These are phyloP conservation scores for Cinara cedri DNA, from an alignment of 2,888 invertebrate species.

Conservation along the genomic window DNA sequence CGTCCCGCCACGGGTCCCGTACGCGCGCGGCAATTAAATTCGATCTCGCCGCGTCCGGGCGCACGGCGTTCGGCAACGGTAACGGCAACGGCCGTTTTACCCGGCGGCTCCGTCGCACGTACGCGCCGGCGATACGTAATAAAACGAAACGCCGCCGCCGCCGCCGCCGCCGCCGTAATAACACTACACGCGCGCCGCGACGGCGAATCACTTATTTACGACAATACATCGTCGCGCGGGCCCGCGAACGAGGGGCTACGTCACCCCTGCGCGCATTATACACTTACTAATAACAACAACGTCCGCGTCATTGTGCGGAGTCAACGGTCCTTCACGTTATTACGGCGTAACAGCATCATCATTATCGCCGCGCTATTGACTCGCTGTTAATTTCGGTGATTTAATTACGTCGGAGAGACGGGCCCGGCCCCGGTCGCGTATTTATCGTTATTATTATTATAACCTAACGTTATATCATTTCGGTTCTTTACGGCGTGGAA, in stretches of 20 bases:
- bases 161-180: no score
- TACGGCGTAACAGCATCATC: neutral
- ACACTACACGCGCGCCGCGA: neutral
- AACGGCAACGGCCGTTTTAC: neutral
- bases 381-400: conserved; percentile 34
- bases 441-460: no score
- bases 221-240: neutral
- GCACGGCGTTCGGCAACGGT: conserved; percentile 7
- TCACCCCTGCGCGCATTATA: conserved; percentile 9
- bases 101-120: neutral
- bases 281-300: neutral
- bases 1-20: no score
- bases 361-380: conserved; percentile 9
- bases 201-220: conserved; percentile 25
- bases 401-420: no score
- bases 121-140: neutral
- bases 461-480: no score
- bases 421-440: no score
- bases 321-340: conserved; percentile 40
- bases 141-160: no score
- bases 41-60: neutral
- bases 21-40: no score
- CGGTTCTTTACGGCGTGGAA: neutral
- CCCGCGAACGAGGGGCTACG: conserved; percentile 29
- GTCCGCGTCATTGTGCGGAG: conserved; percentile 28